Evolutionary conservation across 2,888 invertebrate species (phyloP), one percentile per base, ranked within the genome.

Genomic region (Drosophila anomelani): DNA sequence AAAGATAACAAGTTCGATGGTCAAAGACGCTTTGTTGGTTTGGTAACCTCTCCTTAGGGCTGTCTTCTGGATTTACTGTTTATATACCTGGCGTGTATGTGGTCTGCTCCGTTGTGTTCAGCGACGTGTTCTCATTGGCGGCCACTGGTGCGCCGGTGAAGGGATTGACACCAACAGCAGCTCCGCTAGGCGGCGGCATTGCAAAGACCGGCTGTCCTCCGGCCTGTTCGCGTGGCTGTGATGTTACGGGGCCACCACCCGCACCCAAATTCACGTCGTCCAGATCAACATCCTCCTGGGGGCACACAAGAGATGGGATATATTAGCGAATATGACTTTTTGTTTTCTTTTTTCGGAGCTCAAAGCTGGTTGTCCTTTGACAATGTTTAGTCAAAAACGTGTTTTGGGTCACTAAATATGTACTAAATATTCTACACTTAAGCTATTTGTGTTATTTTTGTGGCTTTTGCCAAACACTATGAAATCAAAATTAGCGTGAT

Each of bases 41-140:
- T 49, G 34, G 73, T 66, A 75, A 75, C 76, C 75, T 68, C 81
- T 83, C 70, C 51, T 53, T 66, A 53, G 68, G 62, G 63, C 62
- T 70, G 43, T 26, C 56, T 57, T 29, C 43, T 29, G 49, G 43
- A 20, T n/a, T 32, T 38, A 53, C 32, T 53, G 38, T 64, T 91
- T 91, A 91, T 89, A 92, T 92, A 93, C 93, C 93, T 93, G 93
- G 93, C 81, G 93, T 93, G 85, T 93, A 93, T 76, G 92, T 93
- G 72, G 92, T 90, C 82, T 92, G 92, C 83, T 92, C 93, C 77
- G 92, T 88, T 81, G 91, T 89, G 85, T 93, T 93, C 76, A 93
- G 90, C 77, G 92, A 92, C 64, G 93, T 93, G 71, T 90, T 91
- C 83, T 93, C 93, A 49, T 91, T 93, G 51, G 92, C 91, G 6